These are phyloP conservation scores for Caenorhabditis wallacei DNA, from an alignment of 2,888 invertebrate genomes.

Conservation along the genomic window DNA sequence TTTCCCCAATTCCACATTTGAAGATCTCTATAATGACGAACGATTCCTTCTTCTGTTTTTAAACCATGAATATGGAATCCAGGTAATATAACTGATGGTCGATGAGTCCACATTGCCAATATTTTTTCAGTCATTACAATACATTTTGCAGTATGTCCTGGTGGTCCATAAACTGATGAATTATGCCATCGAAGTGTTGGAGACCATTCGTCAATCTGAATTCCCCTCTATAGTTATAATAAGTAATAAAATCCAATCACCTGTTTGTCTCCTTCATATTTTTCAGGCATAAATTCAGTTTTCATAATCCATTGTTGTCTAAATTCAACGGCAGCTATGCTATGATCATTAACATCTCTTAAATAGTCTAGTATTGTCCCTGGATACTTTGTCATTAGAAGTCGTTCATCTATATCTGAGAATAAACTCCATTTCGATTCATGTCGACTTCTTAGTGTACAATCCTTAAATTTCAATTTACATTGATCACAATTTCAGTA, in stretches of 20 bases:
- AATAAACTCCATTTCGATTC: constrained; percentile 60
- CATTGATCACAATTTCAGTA: background rate
- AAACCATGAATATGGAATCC: constrained; percentile 33
- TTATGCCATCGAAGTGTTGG: constrained; percentile 64
- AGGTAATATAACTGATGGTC: constrained; percentile 45
- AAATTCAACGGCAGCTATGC: constrained; percentile 43
- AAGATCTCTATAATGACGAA: constrained; percentile 61
- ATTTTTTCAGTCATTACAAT: constrained; percentile 59
- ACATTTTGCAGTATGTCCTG: constrained; percentile 60
- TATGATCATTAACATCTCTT: constrained; percentile 38
- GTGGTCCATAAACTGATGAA: constrained; percentile 45
- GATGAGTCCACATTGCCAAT: constrained; percentile 58
- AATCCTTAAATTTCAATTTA: constrained; percentile 54
- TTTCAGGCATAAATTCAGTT: constrained; percentile 56
- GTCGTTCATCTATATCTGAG: constrained; percentile 58
- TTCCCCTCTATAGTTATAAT: no score
- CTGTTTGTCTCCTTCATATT: constrained; percentile 53
- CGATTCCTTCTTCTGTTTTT: constrained; percentile 55
- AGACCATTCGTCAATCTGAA: constrained; percentile 55
- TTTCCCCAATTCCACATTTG: constrained; percentile 63
- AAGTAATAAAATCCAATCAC: no score
- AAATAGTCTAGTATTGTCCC: constrained; percentile 56
- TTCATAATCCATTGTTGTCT: constrained; percentile 67
- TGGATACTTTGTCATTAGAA: constrained; percentile 60
- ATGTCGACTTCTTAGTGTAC: constrained; percentile 34